Percentiles rank a stretch among this genome's conserved stretches.
These are phyloP conservation scores for Eupeodes luniger DNA, from an alignment of 2,888 invertebrate species.

Conservation along the genomic window DNA sequence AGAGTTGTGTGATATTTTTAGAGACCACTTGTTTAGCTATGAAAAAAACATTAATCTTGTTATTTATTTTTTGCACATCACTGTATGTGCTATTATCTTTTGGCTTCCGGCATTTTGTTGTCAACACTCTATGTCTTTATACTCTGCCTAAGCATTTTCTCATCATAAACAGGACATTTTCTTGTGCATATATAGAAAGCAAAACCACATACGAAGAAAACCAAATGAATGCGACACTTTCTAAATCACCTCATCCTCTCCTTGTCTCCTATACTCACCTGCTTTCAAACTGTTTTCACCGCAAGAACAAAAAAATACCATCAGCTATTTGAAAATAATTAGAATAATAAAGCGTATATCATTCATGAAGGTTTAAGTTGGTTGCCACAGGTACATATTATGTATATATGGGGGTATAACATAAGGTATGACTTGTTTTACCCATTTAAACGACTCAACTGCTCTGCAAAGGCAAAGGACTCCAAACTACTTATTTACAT, in stretches of 20 bases:
- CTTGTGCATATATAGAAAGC: neutral
- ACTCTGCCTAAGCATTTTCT: neutral
- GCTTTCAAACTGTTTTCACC: neutral
- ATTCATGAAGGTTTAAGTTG: constrained; percentile 42
- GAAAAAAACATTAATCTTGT: neutral
- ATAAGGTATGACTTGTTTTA: constrained; percentile 8
- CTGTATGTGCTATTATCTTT: neutral
- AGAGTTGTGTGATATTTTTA: too few species aligned
- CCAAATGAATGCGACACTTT: constrained; percentile 46
- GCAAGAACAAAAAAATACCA: neutral
- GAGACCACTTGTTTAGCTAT: too few species aligned
- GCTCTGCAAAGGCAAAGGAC: constrained; percentile 27
- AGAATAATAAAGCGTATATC: constrained; percentile 66
- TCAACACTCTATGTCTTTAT: constrained; percentile 29
- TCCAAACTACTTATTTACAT: constrained; percentile 15
- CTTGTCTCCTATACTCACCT: neutral
- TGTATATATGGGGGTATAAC: neutral
- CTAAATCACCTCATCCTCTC: neutral
- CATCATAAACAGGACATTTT: constrained; percentile 25
- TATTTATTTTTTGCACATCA: neutral
- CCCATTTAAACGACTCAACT: constrained; percentile 9
- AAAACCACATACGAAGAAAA: neutral
- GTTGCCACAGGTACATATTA: neutral
- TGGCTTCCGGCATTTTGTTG: constrained; percentile 39
- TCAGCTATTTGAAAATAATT: constrained; percentile 69